Evolutionary conservation across 1,140 invertebrate species (phyloP).

Genomic region (Luehdorfia chinensis): DNA sequence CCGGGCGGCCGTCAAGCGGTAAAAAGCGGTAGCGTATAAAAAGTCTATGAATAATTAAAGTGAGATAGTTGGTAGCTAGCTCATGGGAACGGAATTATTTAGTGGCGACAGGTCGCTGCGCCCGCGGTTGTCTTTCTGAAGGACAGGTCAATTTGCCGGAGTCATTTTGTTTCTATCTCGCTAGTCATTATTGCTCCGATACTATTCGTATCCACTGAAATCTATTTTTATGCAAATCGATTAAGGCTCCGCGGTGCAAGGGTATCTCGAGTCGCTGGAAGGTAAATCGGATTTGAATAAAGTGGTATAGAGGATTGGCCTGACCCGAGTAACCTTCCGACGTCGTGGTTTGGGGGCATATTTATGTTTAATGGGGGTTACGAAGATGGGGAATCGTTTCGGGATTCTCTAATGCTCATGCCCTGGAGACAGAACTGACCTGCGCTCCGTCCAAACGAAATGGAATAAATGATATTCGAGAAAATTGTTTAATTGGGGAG

Average conservation of each 20-base stretch:
- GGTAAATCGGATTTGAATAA: constrained; percentile 33
- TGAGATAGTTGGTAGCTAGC: constrained; percentile 71
- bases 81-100: constrained; percentile 73
- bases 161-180: constrained; percentile 50
- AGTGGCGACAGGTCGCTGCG: constrained; percentile 63
- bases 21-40: constrained; percentile 71
- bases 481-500: constrained; percentile 72
- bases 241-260: constrained; percentile 17
- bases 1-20: constrained; percentile 57
- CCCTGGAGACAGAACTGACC: constrained; percentile 63
- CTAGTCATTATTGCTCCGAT: constrained; percentile 39
- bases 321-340: constrained; percentile 46
- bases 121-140: constrained; percentile 45
- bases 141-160: constrained; percentile 73
- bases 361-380: constrained; percentile 73
- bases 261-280: constrained; percentile 18
- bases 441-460: constrained; percentile 39
- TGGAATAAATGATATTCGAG: constrained; percentile 69
- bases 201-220: constrained; percentile 25
- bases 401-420: constrained; percentile 54
- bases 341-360: constrained; percentile 62
- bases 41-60: constrained; percentile 77
- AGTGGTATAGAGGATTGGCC: constrained; percentile 34
- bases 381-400: constrained; percentile 45
- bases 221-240: constrained; percentile 45